Conservation (phyloP, 2,888 invertebrate genomes). For the Onchidella celtica region DNA sequence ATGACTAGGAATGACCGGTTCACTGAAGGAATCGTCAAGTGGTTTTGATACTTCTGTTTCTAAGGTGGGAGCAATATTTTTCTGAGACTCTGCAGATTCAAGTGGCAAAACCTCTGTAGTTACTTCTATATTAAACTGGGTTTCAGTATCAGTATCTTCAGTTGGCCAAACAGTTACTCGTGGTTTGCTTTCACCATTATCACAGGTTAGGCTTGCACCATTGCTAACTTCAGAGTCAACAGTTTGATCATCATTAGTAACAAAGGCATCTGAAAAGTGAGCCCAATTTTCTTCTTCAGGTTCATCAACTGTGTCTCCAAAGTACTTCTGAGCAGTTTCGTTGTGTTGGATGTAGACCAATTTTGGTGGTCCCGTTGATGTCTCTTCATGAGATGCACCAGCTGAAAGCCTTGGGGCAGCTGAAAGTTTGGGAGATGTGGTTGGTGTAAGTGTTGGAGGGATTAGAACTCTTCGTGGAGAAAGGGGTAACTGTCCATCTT, state of each 20-base stretch:
- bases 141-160: background rate
- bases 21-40: background rate
- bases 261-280: constrained; percentile 51
- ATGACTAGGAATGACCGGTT: background rate
- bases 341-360: constrained; percentile 51
- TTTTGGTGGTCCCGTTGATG: constrained; percentile 37
- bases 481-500: constrained; percentile 60
- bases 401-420: constrained; percentile 45
- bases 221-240: background rate
- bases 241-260: background rate
- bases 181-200: background rate
- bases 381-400: background rate
- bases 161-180: background rate
- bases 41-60: too few species aligned
- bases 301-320: constrained; percentile 43
- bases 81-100: background rate
- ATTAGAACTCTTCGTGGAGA: constrained; percentile 72
- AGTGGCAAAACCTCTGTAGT: background rate
- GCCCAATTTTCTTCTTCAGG: constrained; percentile 56
- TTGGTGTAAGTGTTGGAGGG: constrained; percentile 71
- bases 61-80: too few species aligned
- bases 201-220: constrained; percentile 4
- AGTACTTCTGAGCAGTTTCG: constrained; percentile 40
- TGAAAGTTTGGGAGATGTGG: constrained; percentile 61
- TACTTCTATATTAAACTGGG: background rate